These are phyloP conservation scores for Synanthedon vespiformis DNA, from an alignment of 2,888 invertebrate species.

Conservation along the genomic window DNA sequence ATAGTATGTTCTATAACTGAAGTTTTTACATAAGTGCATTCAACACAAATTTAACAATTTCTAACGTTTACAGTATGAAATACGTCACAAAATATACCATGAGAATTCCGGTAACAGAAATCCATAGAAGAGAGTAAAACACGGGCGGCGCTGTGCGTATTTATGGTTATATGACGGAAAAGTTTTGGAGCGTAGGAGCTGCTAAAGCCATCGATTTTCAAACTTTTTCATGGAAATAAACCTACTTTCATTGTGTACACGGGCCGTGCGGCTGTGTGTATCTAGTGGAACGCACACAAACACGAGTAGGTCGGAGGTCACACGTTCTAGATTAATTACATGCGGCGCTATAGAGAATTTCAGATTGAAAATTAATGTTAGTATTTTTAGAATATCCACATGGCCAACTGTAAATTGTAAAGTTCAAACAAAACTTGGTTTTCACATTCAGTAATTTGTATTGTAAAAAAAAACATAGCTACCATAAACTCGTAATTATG, in stretches of 20 bases:
- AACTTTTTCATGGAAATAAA: slow-evolving; percentile 73
- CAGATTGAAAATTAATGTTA: no score
- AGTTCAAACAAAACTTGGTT: no score
- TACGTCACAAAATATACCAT: slow-evolving; percentile 38
- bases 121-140: slow-evolving; percentile 51
- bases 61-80: no score
- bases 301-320: slow-evolving; percentile 37
- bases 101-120: slow-evolving; percentile 35
- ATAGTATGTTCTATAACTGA: no score
- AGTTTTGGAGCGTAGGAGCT: slow-evolving; percentile 65
- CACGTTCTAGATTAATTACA: slow-evolving; percentile 21
- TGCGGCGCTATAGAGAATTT: background rate
- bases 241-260: slow-evolving; percentile 65
- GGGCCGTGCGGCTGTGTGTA: slow-evolving; percentile 35
- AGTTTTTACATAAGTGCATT: no score
- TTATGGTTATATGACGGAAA: slow-evolving; percentile 68
- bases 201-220: slow-evolving; percentile 69
- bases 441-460: no score
- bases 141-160: slow-evolving; percentile 45
- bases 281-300: slow-evolving; percentile 32
- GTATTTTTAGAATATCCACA: no score
- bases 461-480: no score
- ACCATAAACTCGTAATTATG: no score
- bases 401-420: no score
- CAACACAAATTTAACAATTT: no score